Evolutionary conservation across 2,113 vertebrate species (phyloP), one percentile per base, ranked within the genome.

Genomic region (Drymodes brunneopygia): DNA sequence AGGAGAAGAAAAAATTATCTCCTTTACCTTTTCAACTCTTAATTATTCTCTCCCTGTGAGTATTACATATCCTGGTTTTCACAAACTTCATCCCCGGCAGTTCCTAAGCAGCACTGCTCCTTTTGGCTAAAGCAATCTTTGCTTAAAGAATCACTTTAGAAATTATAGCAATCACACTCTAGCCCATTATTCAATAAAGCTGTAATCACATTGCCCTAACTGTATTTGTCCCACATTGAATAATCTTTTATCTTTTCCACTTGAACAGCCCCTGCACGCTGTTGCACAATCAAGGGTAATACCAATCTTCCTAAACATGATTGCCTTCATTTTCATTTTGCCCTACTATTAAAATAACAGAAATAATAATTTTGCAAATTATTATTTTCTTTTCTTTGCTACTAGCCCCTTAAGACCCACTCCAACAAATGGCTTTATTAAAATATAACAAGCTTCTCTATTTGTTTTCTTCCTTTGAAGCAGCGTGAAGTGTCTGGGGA

Each of bases 111-210:
- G 12, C 45, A 47, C 25, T 69, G 25, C 48, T 67, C 45, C 48
- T 87, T 86, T 83, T 73, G 50, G 51, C 58, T 65, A 50, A 44
- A 42, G 88, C 33, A 84, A 67, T 51, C 10, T 38, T 92, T 83
- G 67, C 79, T 92, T 96, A 73, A 88, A 86, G 27, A 57, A 96
- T 79, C 45, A 67, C n/a, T 79, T 95, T 4, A 89, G 42, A 91
- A 96, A 97, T 97, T 90, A 78, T 20, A 36, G 48, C 25, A 54
- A 78, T 95, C 80, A 64, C 56, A 75, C 35, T 93, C 75, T 54
- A 90, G 36, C 4, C 54, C 38, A 85, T 93, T 96, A 92, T 91
- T 94, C 84, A 96, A 78, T 38, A 79, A 62, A 86, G 38, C 54
- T 93, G 29, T 83, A 89, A 92, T 95, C 92, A 85, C 21, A 0